Evolutionary conservation across 2,888 invertebrate genomes (phyloP).

Genomic region (Hoplodrina ambigua): DNA sequence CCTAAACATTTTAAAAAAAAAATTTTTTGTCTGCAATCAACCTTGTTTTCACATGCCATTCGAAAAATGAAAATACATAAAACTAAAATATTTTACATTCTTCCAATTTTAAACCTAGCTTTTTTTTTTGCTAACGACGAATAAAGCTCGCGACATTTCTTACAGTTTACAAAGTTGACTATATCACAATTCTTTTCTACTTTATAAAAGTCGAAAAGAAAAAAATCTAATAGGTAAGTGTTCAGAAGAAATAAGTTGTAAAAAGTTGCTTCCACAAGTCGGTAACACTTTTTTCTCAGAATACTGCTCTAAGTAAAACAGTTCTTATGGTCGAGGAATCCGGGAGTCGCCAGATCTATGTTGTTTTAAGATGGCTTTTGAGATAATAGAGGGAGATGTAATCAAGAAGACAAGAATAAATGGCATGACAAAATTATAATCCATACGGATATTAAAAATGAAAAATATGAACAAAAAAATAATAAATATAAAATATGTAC

Average conservation of each 20-base stretch:
- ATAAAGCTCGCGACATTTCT: not conserved
- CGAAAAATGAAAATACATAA: not conserved
- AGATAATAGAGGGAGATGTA: too few species aligned
- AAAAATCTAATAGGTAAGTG: not conserved
- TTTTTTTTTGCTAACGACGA: not conserved
- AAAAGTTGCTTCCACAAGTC: slow-evolving; percentile 11
- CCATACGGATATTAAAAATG: too few species aligned
- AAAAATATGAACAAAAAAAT: too few species aligned
- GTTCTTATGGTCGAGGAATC: not conserved
- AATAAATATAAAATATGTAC: too few species aligned
- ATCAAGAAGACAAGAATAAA: too few species aligned
- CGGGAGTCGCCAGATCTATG: too few species aligned
- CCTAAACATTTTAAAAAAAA: too few species aligned
- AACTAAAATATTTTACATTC: too few species aligned
- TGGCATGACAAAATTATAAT: too few species aligned
- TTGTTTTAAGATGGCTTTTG: too few species aligned
- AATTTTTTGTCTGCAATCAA: not conserved
- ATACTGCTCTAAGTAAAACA: not conserved
- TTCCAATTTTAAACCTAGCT: too few species aligned
- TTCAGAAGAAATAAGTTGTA: not conserved
- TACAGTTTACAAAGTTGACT: not conserved
- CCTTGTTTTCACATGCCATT: not conserved
- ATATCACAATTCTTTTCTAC: slow-evolving; percentile 12
- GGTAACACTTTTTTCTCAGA: not conserved
- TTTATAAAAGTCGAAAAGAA: slow-evolving; percentile 13